These are phyloP conservation scores for Holocentrus rufus DNA, from an alignment of 2,797 vertebrate genomes.

Conservation along the genomic window DNA sequence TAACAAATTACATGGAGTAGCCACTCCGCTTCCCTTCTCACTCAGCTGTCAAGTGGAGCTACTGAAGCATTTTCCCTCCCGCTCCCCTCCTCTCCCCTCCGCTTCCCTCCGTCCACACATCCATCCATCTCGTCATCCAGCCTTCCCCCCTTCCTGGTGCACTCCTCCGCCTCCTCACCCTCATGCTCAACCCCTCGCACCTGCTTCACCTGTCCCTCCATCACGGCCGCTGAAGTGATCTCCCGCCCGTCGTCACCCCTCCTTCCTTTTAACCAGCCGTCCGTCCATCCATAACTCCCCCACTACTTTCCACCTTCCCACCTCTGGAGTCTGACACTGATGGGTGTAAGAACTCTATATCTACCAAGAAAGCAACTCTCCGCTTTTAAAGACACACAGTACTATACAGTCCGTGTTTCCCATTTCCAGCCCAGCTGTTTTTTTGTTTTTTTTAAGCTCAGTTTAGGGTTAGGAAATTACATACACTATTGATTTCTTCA, in stretches of 20 bases:
- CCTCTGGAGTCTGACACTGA: not conserved
- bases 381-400: not conserved
- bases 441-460: too few species aligned
- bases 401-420: not conserved
- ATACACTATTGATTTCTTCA: not conserved
- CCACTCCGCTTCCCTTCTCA: constrained; percentile 80
- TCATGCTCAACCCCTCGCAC: constrained; percentile 20
- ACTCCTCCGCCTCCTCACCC: constrained; percentile 39
- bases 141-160: constrained; percentile 28
- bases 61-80: constrained; percentile 72
- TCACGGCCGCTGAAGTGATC: constrained; percentile 49
- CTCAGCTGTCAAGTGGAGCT: constrained; percentile 82
- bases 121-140: constrained; percentile 49
- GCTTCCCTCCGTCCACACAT: constrained; percentile 48
- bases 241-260: constrained; percentile 35
- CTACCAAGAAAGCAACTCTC: not conserved
- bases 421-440: not conserved
- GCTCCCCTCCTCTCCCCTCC: constrained; percentile 52
- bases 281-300: constrained; percentile 25
- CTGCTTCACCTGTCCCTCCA: constrained; percentile 51
- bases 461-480: not conserved
- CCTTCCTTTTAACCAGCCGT: constrained; percentile 49
- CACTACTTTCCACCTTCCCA: constrained; percentile 25
- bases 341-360: not conserved
- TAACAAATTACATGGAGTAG: constrained; percentile 84